Evolutionary conservation across 2,888 invertebrate genomes (phyloP).

Genomic region (Linnaemya vulpina): DNA sequence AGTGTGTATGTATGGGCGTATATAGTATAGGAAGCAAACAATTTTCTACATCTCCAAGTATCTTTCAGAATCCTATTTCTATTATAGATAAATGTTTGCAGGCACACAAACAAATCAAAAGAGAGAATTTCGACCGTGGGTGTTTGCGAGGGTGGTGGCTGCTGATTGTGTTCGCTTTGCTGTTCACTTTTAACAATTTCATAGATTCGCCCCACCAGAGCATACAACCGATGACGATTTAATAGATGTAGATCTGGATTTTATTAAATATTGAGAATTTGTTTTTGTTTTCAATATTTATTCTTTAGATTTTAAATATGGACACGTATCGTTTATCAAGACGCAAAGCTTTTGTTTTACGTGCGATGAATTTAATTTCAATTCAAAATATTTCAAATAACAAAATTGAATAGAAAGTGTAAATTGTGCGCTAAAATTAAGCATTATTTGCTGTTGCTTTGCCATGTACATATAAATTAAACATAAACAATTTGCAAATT

Average conservation of each 20-base stretch:
- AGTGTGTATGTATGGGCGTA: not conserved
- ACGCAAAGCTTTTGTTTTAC: conserved; percentile 48
- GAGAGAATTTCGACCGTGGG: conserved; percentile 61
- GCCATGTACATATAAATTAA: conserved; percentile 32
- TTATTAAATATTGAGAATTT: conserved; percentile 26
- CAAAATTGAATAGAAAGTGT: not conserved
- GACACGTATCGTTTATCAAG: conserved; percentile 67
- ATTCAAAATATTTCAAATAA: conserved; percentile 20
- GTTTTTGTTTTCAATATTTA: conserved; percentile 59
- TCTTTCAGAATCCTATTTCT: conserved; percentile 62
- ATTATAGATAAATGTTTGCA: conserved; percentile 34
- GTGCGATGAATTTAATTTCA: conserved; percentile 19
- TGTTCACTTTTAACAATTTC: conserved; percentile 21
- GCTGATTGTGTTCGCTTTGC: conserved; percentile 30
- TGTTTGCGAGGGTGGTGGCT: conserved; percentile 67
- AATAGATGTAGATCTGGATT: conserved; percentile 58
- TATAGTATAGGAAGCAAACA: conserved; percentile 3
- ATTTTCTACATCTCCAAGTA: conserved; percentile 44
- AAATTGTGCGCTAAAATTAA: conserved; percentile 3
- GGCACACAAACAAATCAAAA: conserved; percentile 24
- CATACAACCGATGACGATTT: conserved; percentile 36
- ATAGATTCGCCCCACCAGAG: conserved; percentile 23
- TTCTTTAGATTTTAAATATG: conserved; percentile 53
- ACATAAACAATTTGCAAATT: conserved; percentile 27
- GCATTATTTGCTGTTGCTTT: conserved; percentile 43